Conservation (phyloP, 2,888 invertebrate species). For the Noctua janthina region DNA sequence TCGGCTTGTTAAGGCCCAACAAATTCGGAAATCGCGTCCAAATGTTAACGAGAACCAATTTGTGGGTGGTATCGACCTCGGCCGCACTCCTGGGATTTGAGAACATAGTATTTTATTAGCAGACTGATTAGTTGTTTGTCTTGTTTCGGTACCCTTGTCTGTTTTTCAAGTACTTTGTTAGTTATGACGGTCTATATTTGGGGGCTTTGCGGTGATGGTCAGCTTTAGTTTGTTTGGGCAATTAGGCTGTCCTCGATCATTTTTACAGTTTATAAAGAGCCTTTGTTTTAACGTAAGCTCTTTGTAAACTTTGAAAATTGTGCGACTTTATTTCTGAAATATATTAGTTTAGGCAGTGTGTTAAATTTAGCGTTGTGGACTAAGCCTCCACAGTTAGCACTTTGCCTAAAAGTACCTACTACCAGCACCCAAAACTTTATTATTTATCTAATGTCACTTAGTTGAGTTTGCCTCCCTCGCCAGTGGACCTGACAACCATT, state of each 20-base stretch:
- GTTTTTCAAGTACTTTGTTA: conserved; percentile 56
- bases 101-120: conserved; percentile 80
- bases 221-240: conserved; percentile 27
- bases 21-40: conserved; percentile 87
- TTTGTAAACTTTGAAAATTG: not conserved
- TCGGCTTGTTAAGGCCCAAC: conserved; percentile 84
- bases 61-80: conserved; percentile 78
- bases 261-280: conserved; percentile 1
- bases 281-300: not conserved
- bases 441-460: conserved; percentile 37
- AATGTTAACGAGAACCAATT: conserved; percentile 89
- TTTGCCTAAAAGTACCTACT: not conserved
- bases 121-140: conserved; percentile 83
- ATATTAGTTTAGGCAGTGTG: not conserved
- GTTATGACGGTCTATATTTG: conserved; percentile 41
- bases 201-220: conserved; percentile 31
- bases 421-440: conserved; percentile 19
- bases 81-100: conserved; percentile 72
- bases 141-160: conserved; percentile 62
- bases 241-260: not conserved
- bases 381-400: not conserved
- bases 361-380: not conserved
- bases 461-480: conserved; percentile 3
- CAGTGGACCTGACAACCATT: conserved; percentile 24
- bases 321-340: not conserved